Evolutionary conservation across 2,113 vertebrate genomes (phyloP).

Genomic region (Zapornia atra): DNA sequence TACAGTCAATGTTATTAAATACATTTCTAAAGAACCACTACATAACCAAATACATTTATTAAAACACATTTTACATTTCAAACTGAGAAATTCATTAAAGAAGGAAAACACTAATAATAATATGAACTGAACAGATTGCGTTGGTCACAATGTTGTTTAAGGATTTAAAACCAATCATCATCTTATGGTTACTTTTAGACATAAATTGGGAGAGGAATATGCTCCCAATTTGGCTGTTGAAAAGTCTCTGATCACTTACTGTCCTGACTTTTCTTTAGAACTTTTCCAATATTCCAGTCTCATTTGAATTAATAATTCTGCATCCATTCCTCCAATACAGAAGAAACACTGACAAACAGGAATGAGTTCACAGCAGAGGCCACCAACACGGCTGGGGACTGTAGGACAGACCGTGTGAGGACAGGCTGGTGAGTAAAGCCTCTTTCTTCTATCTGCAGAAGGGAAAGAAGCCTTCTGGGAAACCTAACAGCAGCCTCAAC

Average conservation of each 20-base stretch:
- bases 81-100: not conserved
- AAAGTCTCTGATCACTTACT: not conserved
- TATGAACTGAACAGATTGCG: not conserved
- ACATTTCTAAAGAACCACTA: not conserved
- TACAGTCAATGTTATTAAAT: not conserved
- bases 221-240: not conserved
- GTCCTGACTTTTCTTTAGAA: not conserved
- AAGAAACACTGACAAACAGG: not conserved
- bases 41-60: not conserved
- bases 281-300: not conserved
- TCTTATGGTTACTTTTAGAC: not conserved
- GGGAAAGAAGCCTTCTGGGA: not conserved
- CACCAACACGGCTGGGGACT: accelerated
- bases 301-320: not conserved
- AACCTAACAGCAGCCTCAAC: not conserved
- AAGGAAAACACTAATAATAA: not conserved
- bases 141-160: not conserved
- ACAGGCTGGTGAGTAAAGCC: accelerated
- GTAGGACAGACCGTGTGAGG: not conserved
- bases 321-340: not conserved
- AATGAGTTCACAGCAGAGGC: not conserved
- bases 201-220: not conserved
- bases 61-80: not conserved
- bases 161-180: not conserved
- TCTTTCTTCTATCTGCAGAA: not conserved